phyloP scores from a whole-genome alignment of 1,140 invertebrate genomes.

The Eubasilissa regina region DNA sequence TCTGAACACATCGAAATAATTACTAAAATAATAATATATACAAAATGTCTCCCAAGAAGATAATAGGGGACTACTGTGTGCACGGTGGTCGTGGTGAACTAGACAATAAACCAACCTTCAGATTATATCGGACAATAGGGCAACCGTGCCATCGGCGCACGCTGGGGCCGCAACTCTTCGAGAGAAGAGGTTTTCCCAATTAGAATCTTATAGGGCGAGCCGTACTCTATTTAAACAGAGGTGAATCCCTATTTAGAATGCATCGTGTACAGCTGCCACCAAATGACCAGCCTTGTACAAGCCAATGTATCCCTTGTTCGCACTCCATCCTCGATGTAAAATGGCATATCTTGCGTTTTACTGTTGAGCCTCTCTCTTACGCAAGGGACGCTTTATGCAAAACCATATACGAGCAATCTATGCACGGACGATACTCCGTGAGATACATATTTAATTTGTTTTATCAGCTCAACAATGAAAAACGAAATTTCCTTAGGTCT shows the following conservation, averaged over 20 bases:
- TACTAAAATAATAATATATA: too few species aligned
- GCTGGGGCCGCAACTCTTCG: background rate
- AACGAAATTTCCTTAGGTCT: constrained; percentile 1
- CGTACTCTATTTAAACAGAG: constrained; percentile 6
- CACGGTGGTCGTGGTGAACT: constrained; percentile 24
- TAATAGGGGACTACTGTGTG: background rate
- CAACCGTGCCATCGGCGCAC: background rate
- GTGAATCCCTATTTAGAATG: constrained; percentile 4
- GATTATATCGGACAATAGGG: constrained; percentile 33
- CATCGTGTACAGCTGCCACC: background rate
- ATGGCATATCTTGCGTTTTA: too few species aligned
- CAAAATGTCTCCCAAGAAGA: too few species aligned
- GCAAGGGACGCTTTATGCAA: constrained; percentile 22
- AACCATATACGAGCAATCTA: constrained; percentile 33
- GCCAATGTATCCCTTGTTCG: background rate
- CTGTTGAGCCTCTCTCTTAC: background rate
- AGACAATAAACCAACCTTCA: constrained; percentile 31
- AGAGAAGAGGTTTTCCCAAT: constrained; percentile 29
- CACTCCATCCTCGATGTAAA: too few species aligned
- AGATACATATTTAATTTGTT: constrained; percentile 52
- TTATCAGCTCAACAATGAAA: constrained; percentile 17
- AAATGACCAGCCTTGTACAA: background rate
- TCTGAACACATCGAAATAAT: too few species aligned
- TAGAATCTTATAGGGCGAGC: constrained; percentile 13
- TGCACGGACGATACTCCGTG: constrained; percentile 44